phyloP scores from a whole-genome alignment of 2,113 vertebrate species.

The Camelus dromedarius region DNA sequence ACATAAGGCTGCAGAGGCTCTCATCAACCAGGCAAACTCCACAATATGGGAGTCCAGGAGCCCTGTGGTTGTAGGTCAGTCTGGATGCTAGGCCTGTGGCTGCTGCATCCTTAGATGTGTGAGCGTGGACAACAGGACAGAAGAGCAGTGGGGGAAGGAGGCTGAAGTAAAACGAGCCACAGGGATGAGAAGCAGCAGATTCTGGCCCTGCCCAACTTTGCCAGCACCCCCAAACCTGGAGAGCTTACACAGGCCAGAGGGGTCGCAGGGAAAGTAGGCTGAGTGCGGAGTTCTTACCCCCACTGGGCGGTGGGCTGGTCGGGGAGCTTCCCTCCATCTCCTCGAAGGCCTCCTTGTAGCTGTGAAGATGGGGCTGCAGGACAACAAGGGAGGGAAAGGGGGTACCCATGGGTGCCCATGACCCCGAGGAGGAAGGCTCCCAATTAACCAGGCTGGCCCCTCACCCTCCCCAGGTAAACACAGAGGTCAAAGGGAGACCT shows the following conservation, averaged over 20 bases:
- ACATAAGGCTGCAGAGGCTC: neutral
- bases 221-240: constrained; percentile 73
- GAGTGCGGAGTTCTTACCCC: constrained; percentile 94
- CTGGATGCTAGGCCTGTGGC: neutral
- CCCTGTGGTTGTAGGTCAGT: neutral
- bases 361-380: constrained; percentile 96
- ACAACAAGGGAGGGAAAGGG: constrained; percentile 20
- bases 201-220: neutral
- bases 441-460: neutral
- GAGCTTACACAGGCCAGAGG: constrained; percentile 91
- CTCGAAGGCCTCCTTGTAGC: constrained; percentile 98
- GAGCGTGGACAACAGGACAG: neutral
- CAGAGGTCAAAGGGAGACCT: neutral
- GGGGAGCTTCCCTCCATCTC: constrained; percentile 92
- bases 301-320: constrained; percentile 90
- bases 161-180: neutral
- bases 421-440: neutral
- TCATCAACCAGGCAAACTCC: neutral
- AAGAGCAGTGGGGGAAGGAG: neutral
- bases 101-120: neutral
- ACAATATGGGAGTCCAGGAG: neutral
- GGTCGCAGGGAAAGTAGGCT: constrained; percentile 90
- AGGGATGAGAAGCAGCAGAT: neutral
- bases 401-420: neutral
- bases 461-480: neutral